Percentiles rank a stretch among this genome's conserved stretches.
phyloP scores from a whole-genome alignment of 2,113 vertebrate species.

The Cyanoderma ruficeps region DNA sequence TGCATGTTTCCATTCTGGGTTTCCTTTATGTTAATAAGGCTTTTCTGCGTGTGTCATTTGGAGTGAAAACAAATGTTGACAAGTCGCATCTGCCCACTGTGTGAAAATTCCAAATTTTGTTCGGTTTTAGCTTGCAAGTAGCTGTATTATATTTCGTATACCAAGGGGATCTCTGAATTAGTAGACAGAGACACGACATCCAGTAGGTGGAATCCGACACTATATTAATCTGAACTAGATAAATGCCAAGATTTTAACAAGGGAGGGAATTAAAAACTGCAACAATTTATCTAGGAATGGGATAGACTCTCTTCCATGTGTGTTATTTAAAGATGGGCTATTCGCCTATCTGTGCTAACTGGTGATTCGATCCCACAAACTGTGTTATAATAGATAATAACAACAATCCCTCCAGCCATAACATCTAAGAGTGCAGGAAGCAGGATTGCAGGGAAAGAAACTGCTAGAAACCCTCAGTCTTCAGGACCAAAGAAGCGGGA shows the following conservation, averaged over 20 bases:
- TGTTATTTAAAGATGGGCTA: not conserved
- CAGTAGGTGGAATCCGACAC: conserved; percentile 44
- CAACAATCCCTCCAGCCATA: not conserved
- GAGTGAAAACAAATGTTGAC: conserved; percentile 30
- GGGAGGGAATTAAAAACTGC: not conserved
- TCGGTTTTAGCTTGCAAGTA: conserved; percentile 35
- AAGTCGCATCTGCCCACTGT: not conserved
- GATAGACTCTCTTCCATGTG: not conserved
- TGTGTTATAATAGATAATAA: not conserved
- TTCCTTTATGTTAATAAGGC: not conserved
- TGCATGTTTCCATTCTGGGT: not conserved
- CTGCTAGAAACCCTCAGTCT: not conserved
- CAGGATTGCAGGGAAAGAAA: not conserved
- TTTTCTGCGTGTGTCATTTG: not conserved
- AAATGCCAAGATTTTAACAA: conserved; percentile 37
- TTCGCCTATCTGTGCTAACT: not conserved
- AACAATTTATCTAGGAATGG: conserved; percentile 4
- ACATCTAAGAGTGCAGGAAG: not conserved
- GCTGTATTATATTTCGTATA: conserved; percentile 37
- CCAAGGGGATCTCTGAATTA: not conserved
- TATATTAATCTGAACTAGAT: conserved; percentile 39
- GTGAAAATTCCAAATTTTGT: conserved; percentile 52
- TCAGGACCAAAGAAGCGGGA: not conserved
- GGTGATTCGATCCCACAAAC: not conserved
- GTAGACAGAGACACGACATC: conserved; percentile 1